Percentiles rank a stretch among this genome's conserved stretches.
Evolutionary conservation across 2,113 vertebrate species (phyloP).

Genomic region (Nothoprocta perdicaria): DNA sequence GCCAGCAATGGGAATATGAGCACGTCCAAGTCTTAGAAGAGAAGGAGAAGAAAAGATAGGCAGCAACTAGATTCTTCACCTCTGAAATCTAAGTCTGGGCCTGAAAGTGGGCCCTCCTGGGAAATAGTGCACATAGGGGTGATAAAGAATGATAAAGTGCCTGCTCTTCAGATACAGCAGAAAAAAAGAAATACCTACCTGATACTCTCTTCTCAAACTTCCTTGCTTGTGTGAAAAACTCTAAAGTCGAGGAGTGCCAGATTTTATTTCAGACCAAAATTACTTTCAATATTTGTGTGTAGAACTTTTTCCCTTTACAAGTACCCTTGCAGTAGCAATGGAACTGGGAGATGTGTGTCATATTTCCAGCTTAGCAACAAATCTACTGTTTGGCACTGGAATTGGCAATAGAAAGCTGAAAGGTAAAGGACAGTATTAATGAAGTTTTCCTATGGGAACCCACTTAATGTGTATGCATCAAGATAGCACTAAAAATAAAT

Average conservation of each 20-base stretch:
- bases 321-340: not conserved
- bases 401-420: not conserved
- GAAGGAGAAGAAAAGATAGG: not conserved
- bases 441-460: not conserved
- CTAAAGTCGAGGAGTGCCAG: not conserved
- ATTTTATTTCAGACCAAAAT: not conserved
- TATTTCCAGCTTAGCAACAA: not conserved
- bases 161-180: not conserved
- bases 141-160: not conserved
- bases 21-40: not conserved
- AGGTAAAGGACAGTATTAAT: not conserved
- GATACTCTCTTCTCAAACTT: not conserved
- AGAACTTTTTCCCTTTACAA: not conserved
- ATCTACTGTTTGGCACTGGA: not conserved
- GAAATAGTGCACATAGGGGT: not conserved
- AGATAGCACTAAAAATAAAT: not conserved
- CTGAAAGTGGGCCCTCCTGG: not conserved
- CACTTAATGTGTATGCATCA: not conserved
- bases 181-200: no score
- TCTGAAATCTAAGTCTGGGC: not conserved
- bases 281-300: not conserved
- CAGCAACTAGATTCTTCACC: not conserved
- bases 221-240: not conserved
- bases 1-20: not conserved
- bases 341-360: not conserved